A percentile compares a stretch with the other conserved stretches of the same genome.
phyloP scores from a whole-genome alignment of 2,113 vertebrate genomes.

The Clarias macrocephalus region DNA sequence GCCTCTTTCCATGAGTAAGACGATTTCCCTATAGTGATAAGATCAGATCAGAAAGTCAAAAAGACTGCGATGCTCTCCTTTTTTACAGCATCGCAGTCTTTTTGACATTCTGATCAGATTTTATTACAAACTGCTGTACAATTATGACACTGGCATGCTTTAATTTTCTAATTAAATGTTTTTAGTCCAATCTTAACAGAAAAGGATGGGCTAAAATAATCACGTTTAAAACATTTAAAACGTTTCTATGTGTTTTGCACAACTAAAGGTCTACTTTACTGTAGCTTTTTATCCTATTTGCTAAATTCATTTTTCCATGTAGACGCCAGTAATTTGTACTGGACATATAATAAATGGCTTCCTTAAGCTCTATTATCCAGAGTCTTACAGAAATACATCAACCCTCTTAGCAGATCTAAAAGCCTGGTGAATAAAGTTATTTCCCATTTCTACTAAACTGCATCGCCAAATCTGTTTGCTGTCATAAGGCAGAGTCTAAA shows the following conservation, averaged over 20 bases:
- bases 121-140: background rate
- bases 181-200: background rate
- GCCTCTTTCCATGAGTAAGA: background rate
- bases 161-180: background rate
- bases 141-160: background rate
- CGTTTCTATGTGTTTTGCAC: background rate
- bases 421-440: slow-evolving; percentile 48
- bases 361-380: slow-evolving; percentile 53
- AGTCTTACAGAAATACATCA: slow-evolving; percentile 55
- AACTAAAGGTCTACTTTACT: background rate
- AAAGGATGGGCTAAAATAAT: background rate
- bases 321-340: slow-evolving; percentile 9
- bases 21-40: background rate
- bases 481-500: slow-evolving; percentile 67
- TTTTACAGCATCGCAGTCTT: background rate
- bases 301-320: background rate
- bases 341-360: slow-evolving; percentile 60
- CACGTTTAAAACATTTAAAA: background rate
- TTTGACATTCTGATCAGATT: too few species aligned
- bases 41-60: background rate
- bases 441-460: slow-evolving; percentile 51
- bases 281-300: background rate
- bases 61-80: too few species aligned
- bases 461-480: slow-evolving; percentile 60
- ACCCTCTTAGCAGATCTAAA: background rate